phyloP scores from a whole-genome alignment of 2,113 vertebrate species.

The Poicephalus meyeri region DNA sequence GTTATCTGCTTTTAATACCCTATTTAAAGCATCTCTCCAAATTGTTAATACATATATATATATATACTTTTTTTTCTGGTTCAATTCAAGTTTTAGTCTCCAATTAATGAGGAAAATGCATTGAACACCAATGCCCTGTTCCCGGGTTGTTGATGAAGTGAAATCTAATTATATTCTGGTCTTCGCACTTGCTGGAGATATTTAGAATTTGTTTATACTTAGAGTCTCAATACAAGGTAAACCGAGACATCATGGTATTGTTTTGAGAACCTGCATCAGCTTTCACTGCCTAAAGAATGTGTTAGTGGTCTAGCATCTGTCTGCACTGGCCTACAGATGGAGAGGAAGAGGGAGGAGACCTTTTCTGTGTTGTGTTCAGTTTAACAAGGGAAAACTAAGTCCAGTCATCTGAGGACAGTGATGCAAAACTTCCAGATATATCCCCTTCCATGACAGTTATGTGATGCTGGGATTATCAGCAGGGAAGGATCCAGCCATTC shows the following conservation, averaged over 20 bases:
- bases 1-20: constrained; percentile 21
- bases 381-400: background rate
- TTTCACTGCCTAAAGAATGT: background rate
- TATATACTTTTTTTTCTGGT: background rate
- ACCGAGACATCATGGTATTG: background rate
- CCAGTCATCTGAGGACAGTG: background rate
- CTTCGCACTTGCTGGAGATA: background rate
- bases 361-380: background rate
- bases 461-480: background rate
- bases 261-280: background rate
- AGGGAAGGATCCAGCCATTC: background rate
- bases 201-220: background rate
- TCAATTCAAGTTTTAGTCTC: background rate
- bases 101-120: background rate
- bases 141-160: background rate
- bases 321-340: background rate
- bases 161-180: constrained; percentile 6
- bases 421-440: background rate
- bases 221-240: background rate
- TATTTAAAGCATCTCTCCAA: background rate
- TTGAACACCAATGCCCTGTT: background rate
- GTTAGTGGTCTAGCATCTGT: background rate
- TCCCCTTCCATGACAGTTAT: background rate
- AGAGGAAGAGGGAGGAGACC: background rate
- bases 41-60: background rate